phyloP scores from a whole-genome alignment of 2,113 vertebrate species.

The Brachyistius frenatus region DNA sequence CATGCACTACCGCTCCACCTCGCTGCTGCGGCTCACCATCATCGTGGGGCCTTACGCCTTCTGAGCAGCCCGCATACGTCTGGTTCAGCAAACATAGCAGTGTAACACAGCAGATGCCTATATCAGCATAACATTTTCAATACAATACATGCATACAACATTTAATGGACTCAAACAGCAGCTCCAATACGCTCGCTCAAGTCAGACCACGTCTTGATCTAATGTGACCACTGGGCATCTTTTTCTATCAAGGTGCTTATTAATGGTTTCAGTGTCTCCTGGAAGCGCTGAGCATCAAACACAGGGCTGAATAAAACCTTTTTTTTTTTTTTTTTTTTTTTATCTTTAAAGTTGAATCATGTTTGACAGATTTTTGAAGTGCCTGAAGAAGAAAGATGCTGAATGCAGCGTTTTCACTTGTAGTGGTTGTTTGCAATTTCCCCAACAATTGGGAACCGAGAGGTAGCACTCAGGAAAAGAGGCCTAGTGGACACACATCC shows the following conservation, averaged over 20 bases:
- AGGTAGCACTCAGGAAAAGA: constrained; percentile 43
- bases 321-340: neutral
- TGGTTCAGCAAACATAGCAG: constrained; percentile 62
- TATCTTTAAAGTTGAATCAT: constrained; percentile 19
- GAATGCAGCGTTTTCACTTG: constrained; percentile 10
- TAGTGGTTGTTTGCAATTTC: constrained; percentile 2
- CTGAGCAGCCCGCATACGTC: constrained; percentile 78
- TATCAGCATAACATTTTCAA: constrained; percentile 61
- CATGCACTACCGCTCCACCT: constrained; percentile 94
- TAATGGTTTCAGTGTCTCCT: constrained; percentile 2
- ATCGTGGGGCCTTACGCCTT: constrained; percentile 96
- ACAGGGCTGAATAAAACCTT: constrained; percentile 4
- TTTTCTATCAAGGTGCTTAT: constrained; percentile 40
- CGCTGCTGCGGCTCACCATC: constrained; percentile 94
- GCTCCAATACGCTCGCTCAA: constrained; percentile 35
- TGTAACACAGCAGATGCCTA: constrained; percentile 60
- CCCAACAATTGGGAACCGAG: constrained; percentile 18
- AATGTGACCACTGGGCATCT: constrained; percentile 62
- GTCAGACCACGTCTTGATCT: constrained; percentile 32
- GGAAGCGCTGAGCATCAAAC: constrained; percentile 11
- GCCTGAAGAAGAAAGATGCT: constrained; percentile 15
- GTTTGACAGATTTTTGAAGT: constrained; percentile 12
- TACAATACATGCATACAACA: constrained; percentile 47
- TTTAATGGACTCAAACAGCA: constrained; percentile 51
- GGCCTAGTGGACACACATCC: constrained; percentile 67